A percentile compares a stretch with the other conserved stretches of the same genome.
These are phyloP conservation scores for Corythornis cristatus DNA, from an alignment of 2,113 vertebrate genomes.

Conservation along the genomic window DNA sequence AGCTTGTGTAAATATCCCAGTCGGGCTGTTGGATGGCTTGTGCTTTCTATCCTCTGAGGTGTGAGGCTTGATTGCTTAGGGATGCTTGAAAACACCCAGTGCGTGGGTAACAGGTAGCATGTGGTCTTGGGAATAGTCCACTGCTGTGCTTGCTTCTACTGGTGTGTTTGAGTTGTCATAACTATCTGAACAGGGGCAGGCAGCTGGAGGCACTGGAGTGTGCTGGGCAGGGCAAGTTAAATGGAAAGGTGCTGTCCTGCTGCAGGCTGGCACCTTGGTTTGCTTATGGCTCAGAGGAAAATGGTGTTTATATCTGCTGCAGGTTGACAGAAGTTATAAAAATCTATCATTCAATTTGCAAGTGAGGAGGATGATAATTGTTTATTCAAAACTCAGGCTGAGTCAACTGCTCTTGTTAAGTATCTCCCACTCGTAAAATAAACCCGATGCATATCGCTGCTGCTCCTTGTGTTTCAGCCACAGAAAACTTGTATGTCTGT, in stretches of 20 bases:
- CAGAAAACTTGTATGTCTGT: fast-evolving
- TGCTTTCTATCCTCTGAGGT: neutral
- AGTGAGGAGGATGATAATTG: neutral
- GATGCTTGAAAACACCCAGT: neutral
- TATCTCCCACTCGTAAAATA: neutral
- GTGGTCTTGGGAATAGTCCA: neutral
- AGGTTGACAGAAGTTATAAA: neutral
- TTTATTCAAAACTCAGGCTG: neutral
- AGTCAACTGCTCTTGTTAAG: conserved; percentile 6
- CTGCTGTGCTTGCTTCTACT: fast-evolving
- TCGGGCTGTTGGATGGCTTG: neutral
- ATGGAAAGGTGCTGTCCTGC: neutral
- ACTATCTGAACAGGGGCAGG: neutral
- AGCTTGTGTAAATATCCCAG: neutral
- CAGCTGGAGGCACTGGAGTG: neutral
- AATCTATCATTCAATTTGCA: neutral
- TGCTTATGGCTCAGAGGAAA: neutral
- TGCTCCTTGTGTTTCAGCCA: neutral
- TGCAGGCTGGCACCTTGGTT: neutral
- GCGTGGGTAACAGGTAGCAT: fast-evolving
- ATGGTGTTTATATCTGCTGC: neutral
- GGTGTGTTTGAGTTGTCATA: fast-evolving
- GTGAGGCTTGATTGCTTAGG: fast-evolving
- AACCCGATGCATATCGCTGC: neutral
- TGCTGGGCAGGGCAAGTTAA: neutral